Evolutionary conservation across 2,113 vertebrate species (phyloP).

Genomic region (Nannospalax galili): DNA sequence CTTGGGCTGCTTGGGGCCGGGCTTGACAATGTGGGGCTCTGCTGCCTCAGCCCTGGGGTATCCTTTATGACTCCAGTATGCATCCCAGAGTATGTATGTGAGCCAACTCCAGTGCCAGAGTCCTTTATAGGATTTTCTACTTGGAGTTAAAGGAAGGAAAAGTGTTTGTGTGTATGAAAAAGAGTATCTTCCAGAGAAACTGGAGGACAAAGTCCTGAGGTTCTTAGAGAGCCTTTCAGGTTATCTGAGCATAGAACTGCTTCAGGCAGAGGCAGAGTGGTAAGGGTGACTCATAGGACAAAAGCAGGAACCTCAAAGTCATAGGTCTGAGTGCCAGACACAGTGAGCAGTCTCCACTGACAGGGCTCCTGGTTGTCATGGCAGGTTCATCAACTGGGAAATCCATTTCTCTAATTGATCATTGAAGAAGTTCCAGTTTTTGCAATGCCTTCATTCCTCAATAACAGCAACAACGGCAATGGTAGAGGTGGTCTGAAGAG

Average conservation of each 20-base stretch:
- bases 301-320: accelerated
- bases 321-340: neutral
- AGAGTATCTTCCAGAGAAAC: neutral
- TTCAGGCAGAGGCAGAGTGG: neutral
- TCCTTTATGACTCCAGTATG: too few species aligned
- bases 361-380: accelerated
- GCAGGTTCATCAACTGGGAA: neutral
- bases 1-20: neutral
- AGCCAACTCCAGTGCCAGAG: too few species aligned
- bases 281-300: accelerated
- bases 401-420: neutral
- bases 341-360: neutral
- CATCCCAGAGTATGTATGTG: accelerated
- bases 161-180: neutral
- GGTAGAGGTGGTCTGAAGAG: too few species aligned
- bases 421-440: neutral
- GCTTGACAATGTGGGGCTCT: neutral
- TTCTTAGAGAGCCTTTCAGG: neutral
- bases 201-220: neutral
- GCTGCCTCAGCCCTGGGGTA: too few species aligned
- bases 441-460: neutral
- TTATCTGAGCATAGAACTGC: neutral
- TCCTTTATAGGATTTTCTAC: neutral
- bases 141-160: neutral
- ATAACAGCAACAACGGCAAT: too few species aligned